These are phyloP conservation scores for Pseudopipra pipra DNA, from an alignment of 2,113 vertebrate species.

Conservation along the genomic window DNA sequence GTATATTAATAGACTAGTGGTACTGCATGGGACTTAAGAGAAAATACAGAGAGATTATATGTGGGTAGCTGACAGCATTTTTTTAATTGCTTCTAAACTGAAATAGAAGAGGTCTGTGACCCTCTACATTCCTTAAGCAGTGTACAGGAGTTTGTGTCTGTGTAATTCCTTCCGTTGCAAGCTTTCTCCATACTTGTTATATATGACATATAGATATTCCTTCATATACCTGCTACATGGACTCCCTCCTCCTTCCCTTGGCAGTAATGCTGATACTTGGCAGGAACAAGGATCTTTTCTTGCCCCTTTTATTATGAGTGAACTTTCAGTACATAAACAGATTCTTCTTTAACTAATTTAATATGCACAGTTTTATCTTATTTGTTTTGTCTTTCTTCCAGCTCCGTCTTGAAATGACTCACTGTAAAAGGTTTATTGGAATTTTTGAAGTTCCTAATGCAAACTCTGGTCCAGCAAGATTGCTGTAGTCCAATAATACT, in stretches of 20 bases:
- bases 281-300: not conserved
- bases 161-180: not conserved
- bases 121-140: not conserved
- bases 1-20: not conserved
- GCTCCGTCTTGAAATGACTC: conserved; percentile 46
- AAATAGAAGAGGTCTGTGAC: not conserved
- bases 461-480: conserved; percentile 18
- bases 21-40: not conserved
- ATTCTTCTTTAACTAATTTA: conserved; percentile 31
- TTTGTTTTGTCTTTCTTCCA: conserved; percentile 57
- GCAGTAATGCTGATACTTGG: not conserved
- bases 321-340: conserved; percentile 18
- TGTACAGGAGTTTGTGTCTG: not conserved
- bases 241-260: not conserved
- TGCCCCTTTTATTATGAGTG: not conserved
- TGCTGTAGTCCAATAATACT: conserved; percentile 18
- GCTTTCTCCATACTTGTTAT: not conserved
- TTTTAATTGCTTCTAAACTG: not conserved
- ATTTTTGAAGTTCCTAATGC: conserved; percentile 46
- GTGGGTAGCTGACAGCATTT: not conserved
- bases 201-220: not conserved
- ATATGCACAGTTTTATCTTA: conserved; percentile 32
- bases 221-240: not conserved
- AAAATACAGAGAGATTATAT: not conserved
- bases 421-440: conserved; percentile 51